These are phyloP conservation scores for Antennarius maculatus DNA, from an alignment of 2,797 vertebrate species.

Conservation along the genomic window DNA sequence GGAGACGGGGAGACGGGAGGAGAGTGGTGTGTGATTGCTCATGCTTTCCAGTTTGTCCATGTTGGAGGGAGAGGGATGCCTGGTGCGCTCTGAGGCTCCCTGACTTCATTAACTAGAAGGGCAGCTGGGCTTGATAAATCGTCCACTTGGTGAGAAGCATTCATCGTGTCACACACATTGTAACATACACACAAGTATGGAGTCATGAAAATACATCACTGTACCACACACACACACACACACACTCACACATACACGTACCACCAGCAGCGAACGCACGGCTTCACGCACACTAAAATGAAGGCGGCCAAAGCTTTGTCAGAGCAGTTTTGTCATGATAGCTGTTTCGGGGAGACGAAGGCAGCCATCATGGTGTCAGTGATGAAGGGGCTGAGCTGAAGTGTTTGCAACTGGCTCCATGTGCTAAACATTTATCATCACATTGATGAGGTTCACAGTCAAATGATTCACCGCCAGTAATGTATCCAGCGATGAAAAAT, in stretches of 20 bases:
- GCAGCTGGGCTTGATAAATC: conserved; percentile 47
- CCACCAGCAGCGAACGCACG: not conserved
- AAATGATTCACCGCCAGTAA: conserved; percentile 23
- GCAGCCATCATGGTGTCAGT: conserved; percentile 48
- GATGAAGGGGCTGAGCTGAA: conserved; percentile 48
- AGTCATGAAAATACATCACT: conserved; percentile 17
- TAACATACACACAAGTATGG: conserved; percentile 14
- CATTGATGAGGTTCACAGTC: conserved; percentile 47
- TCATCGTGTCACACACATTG: conserved; percentile 34
- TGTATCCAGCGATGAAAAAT: conserved; percentile 42
- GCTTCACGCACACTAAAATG: not conserved
- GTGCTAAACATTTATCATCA: conserved; percentile 48
- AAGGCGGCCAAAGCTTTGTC: conserved; percentile 3
- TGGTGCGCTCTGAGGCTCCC: conserved; percentile 50
- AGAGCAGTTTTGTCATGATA: conserved; percentile 31
- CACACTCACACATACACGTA: not conserved
- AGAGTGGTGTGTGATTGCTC: conserved; percentile 19
- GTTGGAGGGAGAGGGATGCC: conserved; percentile 31
- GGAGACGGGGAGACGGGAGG: not conserved
- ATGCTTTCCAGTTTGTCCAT: conserved; percentile 44
- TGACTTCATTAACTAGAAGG: conserved; percentile 62
- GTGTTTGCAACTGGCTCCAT: conserved; percentile 43
- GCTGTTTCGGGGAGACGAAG: conserved; percentile 30
- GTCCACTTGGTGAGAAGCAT: conserved; percentile 46
- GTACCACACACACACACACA: conserved; percentile 4